These are phyloP conservation scores for Phenganax subtilis DNA, from an alignment of 92 coral and sea anemone species.

Conservation along the genomic window DNA sequence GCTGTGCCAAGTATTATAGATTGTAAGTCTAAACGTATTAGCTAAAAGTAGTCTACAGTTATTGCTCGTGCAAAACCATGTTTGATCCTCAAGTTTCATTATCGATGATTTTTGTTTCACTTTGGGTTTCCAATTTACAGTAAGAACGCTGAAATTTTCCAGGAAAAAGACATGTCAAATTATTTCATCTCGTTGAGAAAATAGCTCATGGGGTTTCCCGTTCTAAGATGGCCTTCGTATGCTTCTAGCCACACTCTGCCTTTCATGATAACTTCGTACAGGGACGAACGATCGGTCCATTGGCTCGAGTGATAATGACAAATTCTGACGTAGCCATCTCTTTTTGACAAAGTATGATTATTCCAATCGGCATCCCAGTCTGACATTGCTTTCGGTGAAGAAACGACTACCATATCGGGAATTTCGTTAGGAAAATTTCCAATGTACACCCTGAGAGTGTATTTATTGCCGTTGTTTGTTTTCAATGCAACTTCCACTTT, in stretches of 20 bases:
- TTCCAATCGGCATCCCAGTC: slow-evolving; percentile 27
- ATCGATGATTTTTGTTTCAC: no score
- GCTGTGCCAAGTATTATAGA: no score
- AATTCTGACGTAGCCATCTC: slow-evolving; percentile 51
- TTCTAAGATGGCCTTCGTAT: slow-evolving; percentile 62
- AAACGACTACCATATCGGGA: slow-evolving; percentile 23
- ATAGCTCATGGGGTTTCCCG: slow-evolving; percentile 41
- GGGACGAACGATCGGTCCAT: slow-evolving; percentile 61
- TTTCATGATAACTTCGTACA: slow-evolving; percentile 69
- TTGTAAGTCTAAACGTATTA: no score
- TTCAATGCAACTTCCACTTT: slow-evolving; percentile 58
- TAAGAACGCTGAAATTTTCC: no score
- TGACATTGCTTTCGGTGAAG: slow-evolving; percentile 29
- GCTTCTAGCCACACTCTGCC: slow-evolving; percentile 81
- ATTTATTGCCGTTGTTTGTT: slow-evolving; percentile 48
- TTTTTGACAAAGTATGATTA: slow-evolving; percentile 38
- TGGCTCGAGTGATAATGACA: slow-evolving; percentile 55
- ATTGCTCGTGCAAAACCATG: no score
- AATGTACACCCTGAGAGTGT: slow-evolving; percentile 38
- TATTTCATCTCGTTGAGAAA: no score
- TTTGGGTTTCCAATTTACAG: no score
- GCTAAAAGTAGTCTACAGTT: no score
- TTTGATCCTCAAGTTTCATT: no score
- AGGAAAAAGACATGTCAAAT: no score
- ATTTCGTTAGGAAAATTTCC: neutral